These are phyloP conservation scores for Trichogramma pretiosum DNA, from an alignment of 1,140 invertebrate species.

Conservation along the genomic window DNA sequence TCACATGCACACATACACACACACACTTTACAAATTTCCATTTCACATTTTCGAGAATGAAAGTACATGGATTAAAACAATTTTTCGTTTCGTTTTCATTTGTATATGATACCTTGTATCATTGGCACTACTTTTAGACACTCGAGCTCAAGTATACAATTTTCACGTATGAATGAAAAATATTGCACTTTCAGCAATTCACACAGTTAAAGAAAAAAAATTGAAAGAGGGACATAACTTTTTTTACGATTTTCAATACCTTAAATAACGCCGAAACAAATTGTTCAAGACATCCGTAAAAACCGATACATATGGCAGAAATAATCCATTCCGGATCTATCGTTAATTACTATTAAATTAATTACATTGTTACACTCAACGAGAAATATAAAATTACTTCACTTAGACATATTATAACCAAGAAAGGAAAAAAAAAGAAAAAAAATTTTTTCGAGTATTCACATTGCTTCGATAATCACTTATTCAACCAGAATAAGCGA, in stretches of 20 bases:
- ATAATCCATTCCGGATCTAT: constrained; percentile 12
- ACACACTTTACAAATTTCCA: too few species aligned
- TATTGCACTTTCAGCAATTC: constrained; percentile 5
- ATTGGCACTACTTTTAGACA: constrained; percentile 12
- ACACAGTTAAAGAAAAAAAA: neutral
- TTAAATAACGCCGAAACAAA: neutral
- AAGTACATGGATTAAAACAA: too few species aligned
- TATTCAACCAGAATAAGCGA: constrained; percentile 6
- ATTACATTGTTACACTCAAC: constrained; percentile 4
- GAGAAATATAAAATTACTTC: constrained; percentile 4
- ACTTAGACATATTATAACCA: neutral
- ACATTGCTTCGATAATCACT: constrained; percentile 11
- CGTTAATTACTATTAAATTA: constrained; percentile 6
- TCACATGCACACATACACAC: too few species aligned
- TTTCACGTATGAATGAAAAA: constrained; percentile 9
- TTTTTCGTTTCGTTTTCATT: too few species aligned
- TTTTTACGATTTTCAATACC: neutral
- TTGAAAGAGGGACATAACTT: neutral
- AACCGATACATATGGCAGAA: constrained; percentile 18
- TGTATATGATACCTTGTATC: neutral
- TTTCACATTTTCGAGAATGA: too few species aligned
- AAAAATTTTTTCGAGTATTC: constrained; percentile 4
- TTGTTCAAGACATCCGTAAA: constrained; percentile 3
- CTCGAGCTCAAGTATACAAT: neutral
- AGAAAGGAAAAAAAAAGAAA: too few species aligned